A percentile compares a stretch with the other conserved stretches of the same genome.
Conservation (phyloP, 2,888 invertebrate species). For the Drosophila borealis region DNA sequence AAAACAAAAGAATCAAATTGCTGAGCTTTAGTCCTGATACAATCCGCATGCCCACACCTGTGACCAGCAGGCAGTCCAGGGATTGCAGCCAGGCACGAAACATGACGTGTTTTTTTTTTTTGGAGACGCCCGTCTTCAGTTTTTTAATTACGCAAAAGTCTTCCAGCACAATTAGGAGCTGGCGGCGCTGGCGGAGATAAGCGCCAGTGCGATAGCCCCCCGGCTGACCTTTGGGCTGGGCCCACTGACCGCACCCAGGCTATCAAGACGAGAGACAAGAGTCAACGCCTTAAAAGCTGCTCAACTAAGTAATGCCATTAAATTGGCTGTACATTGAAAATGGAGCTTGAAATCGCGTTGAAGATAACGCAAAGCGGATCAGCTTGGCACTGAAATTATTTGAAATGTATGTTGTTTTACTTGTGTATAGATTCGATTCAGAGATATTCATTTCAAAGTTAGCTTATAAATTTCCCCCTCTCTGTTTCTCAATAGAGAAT, state of each 20-base stretch:
- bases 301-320: conserved; percentile 27
- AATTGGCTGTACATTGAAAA: conserved; percentile 10
- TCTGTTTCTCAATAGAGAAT: too few species aligned
- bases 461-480: background rate
- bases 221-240: conserved; percentile 44
- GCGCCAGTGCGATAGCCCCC: conserved; percentile 39
- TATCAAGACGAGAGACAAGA: conserved; percentile 44
- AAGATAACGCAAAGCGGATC: conserved; percentile 39
- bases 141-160: conserved; percentile 75
- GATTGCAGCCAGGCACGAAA: conserved; percentile 64
- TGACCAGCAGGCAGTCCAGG: conserved; percentile 1
- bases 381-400: conserved; percentile 4
- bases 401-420: background rate
- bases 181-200: conserved; percentile 50
- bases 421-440: background rate
- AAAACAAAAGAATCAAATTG: conserved; percentile 27
- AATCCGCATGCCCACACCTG: background rate
- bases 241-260: conserved; percentile 57
- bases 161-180: conserved; percentile 14
- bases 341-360: background rate
- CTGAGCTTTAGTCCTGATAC: conserved; percentile 30
- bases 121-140: conserved; percentile 8
- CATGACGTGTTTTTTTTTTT: conserved; percentile 59
- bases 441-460: background rate
- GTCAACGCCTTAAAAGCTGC: conserved; percentile 32